These are phyloP conservation scores for Zosterops borbonicus DNA, from an alignment of 2,113 vertebrate species.

Conservation along the genomic window DNA sequence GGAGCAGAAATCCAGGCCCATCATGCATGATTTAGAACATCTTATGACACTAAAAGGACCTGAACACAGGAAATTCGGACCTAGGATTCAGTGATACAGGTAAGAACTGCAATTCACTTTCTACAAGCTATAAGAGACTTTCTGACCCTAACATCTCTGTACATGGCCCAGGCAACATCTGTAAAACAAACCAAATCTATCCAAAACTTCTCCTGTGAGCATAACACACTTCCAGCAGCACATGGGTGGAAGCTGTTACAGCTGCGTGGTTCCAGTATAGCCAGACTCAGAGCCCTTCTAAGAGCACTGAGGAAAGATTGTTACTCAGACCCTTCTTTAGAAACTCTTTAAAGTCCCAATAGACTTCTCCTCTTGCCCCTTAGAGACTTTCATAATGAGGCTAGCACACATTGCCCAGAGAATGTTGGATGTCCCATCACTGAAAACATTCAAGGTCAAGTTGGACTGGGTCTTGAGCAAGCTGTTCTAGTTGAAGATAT, in stretches of 20 bases:
- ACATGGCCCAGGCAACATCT: not conserved
- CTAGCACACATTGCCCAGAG: too few relatives aligned
- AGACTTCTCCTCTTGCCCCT: not conserved
- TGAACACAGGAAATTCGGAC: not conserved
- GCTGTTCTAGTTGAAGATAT: not conserved
- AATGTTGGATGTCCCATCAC: not conserved
- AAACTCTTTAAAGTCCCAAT: fast-evolving
- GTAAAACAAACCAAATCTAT: not conserved
- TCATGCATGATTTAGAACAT: not conserved
- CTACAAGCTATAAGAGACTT: fast-evolving
- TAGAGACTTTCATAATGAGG: not conserved
- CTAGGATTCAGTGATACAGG: not conserved
- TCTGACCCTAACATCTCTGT: not conserved
- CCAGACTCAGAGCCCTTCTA: not conserved
- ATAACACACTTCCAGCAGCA: not conserved
- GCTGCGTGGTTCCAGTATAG: fast-evolving
- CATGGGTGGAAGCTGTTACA: not conserved
- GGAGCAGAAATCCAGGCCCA: not conserved
- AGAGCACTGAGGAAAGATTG: not conserved
- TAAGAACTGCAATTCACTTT: not conserved
- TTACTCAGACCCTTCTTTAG: not conserved
- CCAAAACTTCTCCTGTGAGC: not conserved
- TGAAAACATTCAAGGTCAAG: not conserved
- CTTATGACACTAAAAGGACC: not conserved
- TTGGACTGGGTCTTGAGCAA: not conserved